Evolutionary conservation across 2,888 invertebrate genomes (phyloP).

Genomic region (Fabriciana adippe): DNA sequence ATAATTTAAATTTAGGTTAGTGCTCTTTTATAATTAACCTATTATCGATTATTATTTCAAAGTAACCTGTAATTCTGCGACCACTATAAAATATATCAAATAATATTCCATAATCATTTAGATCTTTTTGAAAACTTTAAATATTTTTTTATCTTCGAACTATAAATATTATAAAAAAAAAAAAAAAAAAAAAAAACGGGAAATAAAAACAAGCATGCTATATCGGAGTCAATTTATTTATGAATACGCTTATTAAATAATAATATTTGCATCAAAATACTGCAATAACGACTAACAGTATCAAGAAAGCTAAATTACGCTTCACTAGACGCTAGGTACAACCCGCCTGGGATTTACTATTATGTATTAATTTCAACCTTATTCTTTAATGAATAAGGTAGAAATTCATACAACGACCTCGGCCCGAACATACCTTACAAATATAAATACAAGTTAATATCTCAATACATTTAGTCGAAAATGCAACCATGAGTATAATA

Average conservation of each 20-base stretch:
- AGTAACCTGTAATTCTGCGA: too few species aligned
- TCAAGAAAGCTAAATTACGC: constrained; percentile 68
- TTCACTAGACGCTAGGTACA: constrained; percentile 64
- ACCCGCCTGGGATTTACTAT: constrained; percentile 41
- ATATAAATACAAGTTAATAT: constrained; percentile 49
- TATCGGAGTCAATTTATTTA: constrained; percentile 81
- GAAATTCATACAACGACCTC: constrained; percentile 4
- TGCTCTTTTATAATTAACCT: too few species aligned
- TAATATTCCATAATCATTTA: not conserved
- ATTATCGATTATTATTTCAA: too few species aligned
- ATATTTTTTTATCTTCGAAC: not conserved
- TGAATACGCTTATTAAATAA: constrained; percentile 79
- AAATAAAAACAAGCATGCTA: constrained; percentile 59
- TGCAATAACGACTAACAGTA: constrained; percentile 79
- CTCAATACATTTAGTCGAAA: constrained; percentile 64
- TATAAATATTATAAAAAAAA: too few species aligned
- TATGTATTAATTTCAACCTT: constrained; percentile 19
- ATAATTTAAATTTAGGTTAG: too few species aligned
- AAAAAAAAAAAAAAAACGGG: not conserved
- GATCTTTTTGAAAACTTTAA: not conserved
- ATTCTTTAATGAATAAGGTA: not conserved
- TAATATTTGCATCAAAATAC: constrained; percentile 82
- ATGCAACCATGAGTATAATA: constrained; percentile 77
- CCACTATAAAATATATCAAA: not conserved
- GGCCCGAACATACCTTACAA: constrained; percentile 27